Evolutionary conservation across 2,113 vertebrate genomes (phyloP).

Genomic region (Calidris pygmaea): DNA sequence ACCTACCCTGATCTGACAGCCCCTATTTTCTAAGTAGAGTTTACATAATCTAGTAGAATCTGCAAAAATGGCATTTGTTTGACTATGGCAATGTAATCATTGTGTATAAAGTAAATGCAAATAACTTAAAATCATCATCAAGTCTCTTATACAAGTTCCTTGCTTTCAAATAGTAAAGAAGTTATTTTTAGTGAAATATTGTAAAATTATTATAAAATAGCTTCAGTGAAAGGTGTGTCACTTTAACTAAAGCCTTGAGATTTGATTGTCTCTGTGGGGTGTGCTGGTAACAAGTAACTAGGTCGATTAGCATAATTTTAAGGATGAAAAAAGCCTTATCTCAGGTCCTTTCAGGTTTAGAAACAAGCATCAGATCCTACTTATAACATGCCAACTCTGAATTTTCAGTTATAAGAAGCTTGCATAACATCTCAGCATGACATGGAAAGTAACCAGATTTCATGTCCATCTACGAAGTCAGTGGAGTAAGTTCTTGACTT

Average conservation of each 20-base stretch:
- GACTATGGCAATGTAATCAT: background rate
- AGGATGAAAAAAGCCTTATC: background rate
- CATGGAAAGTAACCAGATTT: background rate
- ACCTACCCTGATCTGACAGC: background rate
- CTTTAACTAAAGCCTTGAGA: background rate
- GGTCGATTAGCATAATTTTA: background rate
- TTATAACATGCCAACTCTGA: background rate
- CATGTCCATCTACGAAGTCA: background rate
- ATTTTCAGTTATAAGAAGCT: background rate
- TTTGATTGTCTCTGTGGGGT: background rate
- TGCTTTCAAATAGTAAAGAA: background rate
- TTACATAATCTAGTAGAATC: background rate
- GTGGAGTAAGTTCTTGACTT: background rate
- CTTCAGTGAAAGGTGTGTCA: background rate
- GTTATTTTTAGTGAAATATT: background rate
- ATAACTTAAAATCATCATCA: background rate
- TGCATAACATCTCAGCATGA: background rate
- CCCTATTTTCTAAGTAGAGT: background rate
- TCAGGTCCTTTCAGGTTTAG: background rate
- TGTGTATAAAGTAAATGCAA: background rate
- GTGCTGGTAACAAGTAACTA: background rate
- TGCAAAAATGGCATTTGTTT: background rate
- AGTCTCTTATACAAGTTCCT: background rate
- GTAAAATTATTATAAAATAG: background rate
- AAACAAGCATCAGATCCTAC: background rate